Evolutionary conservation across 2,888 invertebrate genomes (phyloP).

Genomic region (Calameuta idolon): DNA sequence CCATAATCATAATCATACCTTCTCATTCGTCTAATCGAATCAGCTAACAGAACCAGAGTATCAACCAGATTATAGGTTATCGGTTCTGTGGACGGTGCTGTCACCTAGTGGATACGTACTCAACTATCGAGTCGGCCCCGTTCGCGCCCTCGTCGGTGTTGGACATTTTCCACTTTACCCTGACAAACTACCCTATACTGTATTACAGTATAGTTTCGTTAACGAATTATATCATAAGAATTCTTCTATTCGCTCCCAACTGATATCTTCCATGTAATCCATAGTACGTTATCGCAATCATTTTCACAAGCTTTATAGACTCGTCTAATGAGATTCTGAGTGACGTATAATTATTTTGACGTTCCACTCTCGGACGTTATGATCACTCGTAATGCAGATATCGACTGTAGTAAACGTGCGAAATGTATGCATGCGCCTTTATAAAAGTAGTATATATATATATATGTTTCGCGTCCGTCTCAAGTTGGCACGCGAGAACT

Average conservation of each 20-base stretch:
- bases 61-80: not conserved
- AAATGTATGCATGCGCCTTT: not conserved
- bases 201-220: not conserved
- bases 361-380: not conserved
- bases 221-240: not conserved
- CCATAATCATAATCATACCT: not conserved
- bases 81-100: constrained; percentile 30
- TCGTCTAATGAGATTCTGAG: not conserved
- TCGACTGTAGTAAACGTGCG: not conserved
- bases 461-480: not conserved
- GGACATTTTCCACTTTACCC: constrained; percentile 8
- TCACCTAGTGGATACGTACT: constrained; percentile 27
- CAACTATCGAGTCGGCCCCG: constrained; percentile 24
- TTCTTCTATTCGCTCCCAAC: not conserved
- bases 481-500: not conserved
- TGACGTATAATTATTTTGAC: not conserved
- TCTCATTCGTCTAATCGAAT: not conserved
- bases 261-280: not conserved
- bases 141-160: not conserved
- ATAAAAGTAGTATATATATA: not conserved
- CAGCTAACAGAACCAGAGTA: not conserved
- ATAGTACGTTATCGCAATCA: not conserved
- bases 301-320: not conserved
- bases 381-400: not conserved
- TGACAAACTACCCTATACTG: not conserved